Conservation (phyloP, 2,888 invertebrate genomes). For the Tillus elongatus region DNA sequence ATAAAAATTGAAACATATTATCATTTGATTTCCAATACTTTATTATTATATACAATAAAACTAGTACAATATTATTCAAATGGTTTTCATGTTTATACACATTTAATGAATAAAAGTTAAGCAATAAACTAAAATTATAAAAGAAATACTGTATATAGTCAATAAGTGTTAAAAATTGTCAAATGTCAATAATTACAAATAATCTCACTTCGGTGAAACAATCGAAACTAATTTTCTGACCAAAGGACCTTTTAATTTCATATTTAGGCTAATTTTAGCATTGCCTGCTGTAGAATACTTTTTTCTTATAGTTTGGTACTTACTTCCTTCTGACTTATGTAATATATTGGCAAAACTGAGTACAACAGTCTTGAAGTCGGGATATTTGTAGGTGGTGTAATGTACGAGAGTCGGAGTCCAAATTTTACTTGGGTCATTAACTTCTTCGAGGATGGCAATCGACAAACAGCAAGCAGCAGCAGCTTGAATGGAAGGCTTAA, state of each 20-base stretch:
- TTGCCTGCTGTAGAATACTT: constrained; percentile 55
- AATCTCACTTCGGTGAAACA: not conserved
- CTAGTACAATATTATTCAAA: too few relatives aligned
- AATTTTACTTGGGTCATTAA: constrained; percentile 40
- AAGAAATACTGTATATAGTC: too few relatives aligned
- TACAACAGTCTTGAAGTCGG: constrained; percentile 60
- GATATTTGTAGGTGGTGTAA: constrained; percentile 66
- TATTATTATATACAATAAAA: too few relatives aligned
- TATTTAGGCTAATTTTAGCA: constrained; percentile 55
- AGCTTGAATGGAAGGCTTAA: constrained; percentile 75
- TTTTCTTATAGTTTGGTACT: constrained; percentile 58
- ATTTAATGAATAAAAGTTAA: too few relatives aligned
- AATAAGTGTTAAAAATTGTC: too few relatives aligned
- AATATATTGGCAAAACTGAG: constrained; percentile 61
- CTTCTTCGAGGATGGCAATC: constrained; percentile 46
- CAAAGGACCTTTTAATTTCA: constrained; percentile 49
- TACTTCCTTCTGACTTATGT: constrained; percentile 57
- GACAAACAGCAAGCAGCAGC: constrained; percentile 73
- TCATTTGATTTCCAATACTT: too few relatives aligned
- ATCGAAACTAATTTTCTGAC: constrained; percentile 26
- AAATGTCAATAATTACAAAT: not conserved
- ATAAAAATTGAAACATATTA: too few relatives aligned
- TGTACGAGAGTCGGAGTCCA: constrained; percentile 70
- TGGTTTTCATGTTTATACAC: too few relatives aligned
- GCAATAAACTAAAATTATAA: too few relatives aligned